Percentiles rank a stretch among this genome's conserved stretches.
Evolutionary conservation across 1,140 invertebrate species (phyloP).

Genomic region (Myzus persicae): DNA sequence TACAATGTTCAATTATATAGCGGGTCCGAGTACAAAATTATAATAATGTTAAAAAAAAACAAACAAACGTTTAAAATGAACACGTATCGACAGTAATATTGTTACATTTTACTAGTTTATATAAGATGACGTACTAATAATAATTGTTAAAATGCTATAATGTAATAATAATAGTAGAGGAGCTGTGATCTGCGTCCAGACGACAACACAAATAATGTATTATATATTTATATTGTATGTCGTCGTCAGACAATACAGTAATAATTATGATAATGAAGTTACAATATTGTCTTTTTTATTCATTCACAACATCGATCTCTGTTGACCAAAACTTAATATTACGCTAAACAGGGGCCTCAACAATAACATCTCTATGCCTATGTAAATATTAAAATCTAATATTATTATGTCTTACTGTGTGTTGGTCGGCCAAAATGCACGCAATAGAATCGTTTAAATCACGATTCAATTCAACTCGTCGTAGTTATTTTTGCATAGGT

Average conservation of each 20-base stretch:
- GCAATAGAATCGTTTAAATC: slow-evolving; percentile 49
- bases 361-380: neutral
- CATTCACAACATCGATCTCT: neutral
- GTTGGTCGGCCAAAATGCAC: neutral
- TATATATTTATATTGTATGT: neutral
- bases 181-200: neutral
- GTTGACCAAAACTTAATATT: neutral
- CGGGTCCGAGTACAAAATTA: neutral
- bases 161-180: neutral
- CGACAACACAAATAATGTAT: neutral
- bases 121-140: neutral
- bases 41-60: neutral
- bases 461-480: slow-evolving; percentile 41
- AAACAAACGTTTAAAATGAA: neutral
- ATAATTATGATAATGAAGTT: neutral
- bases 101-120: neutral
- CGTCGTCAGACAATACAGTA: neutral
- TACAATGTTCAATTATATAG: neutral
- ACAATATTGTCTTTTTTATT: neutral
- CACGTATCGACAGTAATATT: neutral
- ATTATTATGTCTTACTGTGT: neutral
- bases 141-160: neutral
- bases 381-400: neutral
- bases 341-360: neutral
- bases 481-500: neutral